Evolutionary conservation across 2,888 invertebrate genomes (phyloP).

Genomic region (Spilosoma lubricipeda): DNA sequence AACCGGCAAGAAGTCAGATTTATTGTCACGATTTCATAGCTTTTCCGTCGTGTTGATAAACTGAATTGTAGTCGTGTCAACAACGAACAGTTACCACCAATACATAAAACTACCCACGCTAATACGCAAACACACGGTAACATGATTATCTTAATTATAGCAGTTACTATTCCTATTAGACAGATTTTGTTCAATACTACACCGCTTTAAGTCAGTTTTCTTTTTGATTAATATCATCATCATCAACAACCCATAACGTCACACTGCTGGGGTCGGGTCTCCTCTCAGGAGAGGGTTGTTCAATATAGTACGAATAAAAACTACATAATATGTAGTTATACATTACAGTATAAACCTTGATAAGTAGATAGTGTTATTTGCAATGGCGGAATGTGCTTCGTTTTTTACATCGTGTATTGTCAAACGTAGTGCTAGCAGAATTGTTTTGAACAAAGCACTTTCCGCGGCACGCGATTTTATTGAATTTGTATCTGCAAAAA

Average conservation of each 20-base stretch:
- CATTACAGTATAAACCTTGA: background rate
- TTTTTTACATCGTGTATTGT: conserved; percentile 33
- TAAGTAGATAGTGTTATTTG: conserved; percentile 2
- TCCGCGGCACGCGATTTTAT: conserved; percentile 48
- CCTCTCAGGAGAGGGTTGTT: no score
- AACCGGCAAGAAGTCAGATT: conserved; percentile 55
- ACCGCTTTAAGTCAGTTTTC: conserved; percentile 38
- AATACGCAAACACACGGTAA: conserved; percentile 1
- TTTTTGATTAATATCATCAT: conserved; percentile 19
- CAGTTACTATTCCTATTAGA: background rate
- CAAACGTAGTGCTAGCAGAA: conserved; percentile 29
- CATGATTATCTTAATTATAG: conserved; percentile 8
- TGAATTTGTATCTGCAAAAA: conserved; percentile 45
- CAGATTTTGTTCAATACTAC: background rate
- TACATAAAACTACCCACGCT: background rate
- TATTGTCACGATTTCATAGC: conserved; percentile 63
- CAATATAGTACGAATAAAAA: conserved; percentile 9
- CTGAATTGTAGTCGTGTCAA: conserved; percentile 53
- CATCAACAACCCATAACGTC: no score
- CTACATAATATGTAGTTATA: conserved; percentile 1
- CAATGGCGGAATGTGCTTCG: conserved; percentile 20
- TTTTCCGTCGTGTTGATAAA: conserved; percentile 62
- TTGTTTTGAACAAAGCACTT: conserved; percentile 46
- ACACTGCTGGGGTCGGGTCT: no score
- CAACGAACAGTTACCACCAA: conserved; percentile 34